Base-by-base conservation (phyloP, 1,140 invertebrate species). In the Sarcophaga peregrina region DNA sequence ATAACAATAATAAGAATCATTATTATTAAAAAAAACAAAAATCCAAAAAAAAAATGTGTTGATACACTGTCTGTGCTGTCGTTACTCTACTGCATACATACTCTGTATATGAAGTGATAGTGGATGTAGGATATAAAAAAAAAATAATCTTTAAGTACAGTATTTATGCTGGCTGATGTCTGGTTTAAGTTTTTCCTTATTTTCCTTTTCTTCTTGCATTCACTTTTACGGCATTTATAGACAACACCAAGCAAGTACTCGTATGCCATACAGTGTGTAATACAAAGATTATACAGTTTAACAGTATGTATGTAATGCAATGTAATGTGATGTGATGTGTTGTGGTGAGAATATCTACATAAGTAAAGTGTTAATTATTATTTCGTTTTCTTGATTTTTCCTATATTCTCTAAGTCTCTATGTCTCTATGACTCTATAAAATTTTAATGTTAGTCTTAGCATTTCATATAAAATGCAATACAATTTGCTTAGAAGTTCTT, bases 391-490 rank as follows among this genome's bases (percentile, higher is more conserved):
- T 37, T 52, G 13, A 15, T 78, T 78, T 76, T 76, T 76, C 20
- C 48, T 47, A 10, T 17, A 50, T 20, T 10, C 74, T 10, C n/a
- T 7, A 46, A 17, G 4, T 74, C 25, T 74, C 9, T 5, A 20
- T 20, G 9, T 47, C 13, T 74, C 3, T 8, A 50, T 50, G 47
- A 50, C 4, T 50, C 3, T 20, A 78, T 17, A 78, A 78, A 78
- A 78, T 50, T 47, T 78, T 50, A 78, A 50, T 78, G 75, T 47
- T 58, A 58, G 52, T 58, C 52, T 58, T 58, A 58, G 52, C 52
- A 20, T 50, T 48, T 17, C 10, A 37, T 78, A 78, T 78, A 78
- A 78, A 37, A 78, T 20, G 47, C 20, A 25, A 78, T 50, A 78
- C n/a, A 78, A 78, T 78, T 78, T 78, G 47, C 50, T 20, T 78